Evolutionary conservation across 1,140 invertebrate genomes (phyloP).

Genomic region (Hestina assimilis): DNA sequence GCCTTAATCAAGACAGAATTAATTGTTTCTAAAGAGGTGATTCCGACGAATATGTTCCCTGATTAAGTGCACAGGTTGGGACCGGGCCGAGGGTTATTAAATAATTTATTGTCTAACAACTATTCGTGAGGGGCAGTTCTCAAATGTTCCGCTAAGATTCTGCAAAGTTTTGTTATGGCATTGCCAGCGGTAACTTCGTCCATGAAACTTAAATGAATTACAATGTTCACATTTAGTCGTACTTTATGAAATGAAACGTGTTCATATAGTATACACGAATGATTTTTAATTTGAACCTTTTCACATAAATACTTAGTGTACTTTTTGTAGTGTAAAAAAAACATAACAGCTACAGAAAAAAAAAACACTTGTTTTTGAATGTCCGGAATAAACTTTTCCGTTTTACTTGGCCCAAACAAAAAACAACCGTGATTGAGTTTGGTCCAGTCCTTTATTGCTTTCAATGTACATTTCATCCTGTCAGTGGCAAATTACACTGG

Average conservation of each 20-base stretch:
- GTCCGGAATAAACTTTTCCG: background rate
- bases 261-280: too few species aligned
- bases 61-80: constrained; percentile 66
- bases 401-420: constrained; percentile 32
- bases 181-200: constrained; percentile 50
- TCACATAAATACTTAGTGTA: too few species aligned
- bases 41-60: constrained; percentile 61
- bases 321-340: too few species aligned
- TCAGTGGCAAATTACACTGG: constrained; percentile 70
- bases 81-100: constrained; percentile 63
- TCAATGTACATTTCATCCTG: constrained; percentile 70
- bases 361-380: background rate
- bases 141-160: constrained; percentile 63
- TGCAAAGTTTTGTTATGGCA: constrained; percentile 56
- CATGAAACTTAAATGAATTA: constrained; percentile 53
- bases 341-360: too few species aligned
- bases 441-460: constrained; percentile 65
- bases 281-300: too few species aligned
- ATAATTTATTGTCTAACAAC: constrained; percentile 74
- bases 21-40: constrained; percentile 73
- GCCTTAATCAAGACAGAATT: constrained; percentile 60
- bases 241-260: too few species aligned
- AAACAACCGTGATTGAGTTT: constrained; percentile 63
- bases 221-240: background rate
- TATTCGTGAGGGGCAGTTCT: constrained; percentile 61